These are phyloP conservation scores for Halcyon smyrnensis DNA, from an alignment of 2,797 vertebrate genomes.

Conservation along the genomic window DNA sequence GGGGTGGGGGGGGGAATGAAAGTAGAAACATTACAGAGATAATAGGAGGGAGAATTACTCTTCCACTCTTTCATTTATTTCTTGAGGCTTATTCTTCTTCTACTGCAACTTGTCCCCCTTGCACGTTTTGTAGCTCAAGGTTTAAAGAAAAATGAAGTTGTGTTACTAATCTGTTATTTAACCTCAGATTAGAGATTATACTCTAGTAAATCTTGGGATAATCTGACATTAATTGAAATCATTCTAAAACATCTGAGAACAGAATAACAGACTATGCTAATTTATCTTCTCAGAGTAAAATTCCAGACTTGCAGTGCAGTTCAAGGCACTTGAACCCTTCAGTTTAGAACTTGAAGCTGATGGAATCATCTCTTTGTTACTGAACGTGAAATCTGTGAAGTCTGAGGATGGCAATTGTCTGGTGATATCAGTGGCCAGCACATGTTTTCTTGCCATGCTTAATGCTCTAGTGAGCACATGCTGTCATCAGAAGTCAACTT, in stretches of 20 bases:
- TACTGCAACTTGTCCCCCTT: fast-evolving
- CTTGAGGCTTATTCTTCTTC: neutral
- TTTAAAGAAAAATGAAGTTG: neutral
- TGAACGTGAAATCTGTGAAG: neutral
- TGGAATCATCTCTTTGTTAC: fast-evolving
- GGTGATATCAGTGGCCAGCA: neutral
- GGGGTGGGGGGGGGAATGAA: neutral
- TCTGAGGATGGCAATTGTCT: neutral
- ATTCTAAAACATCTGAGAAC: neutral
- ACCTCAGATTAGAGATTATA: neutral
- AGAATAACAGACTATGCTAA: neutral
- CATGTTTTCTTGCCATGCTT: neutral
- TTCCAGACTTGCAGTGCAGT: neutral
- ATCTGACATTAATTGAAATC: neutral
- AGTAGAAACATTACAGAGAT: neutral
- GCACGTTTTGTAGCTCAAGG: neutral
- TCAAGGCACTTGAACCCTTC: neutral
- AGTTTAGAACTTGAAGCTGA: neutral
- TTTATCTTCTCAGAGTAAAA: neutral
- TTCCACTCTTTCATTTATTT: neutral
- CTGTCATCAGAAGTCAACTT: neutral
- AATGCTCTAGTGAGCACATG: fast-evolving
- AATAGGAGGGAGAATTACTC: too few species aligned
- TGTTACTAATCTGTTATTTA: neutral
- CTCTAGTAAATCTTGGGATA: neutral